A percentile compares a stretch with the other conserved stretches of the same genome.
These are phyloP conservation scores for Tetranychus cinnabarinus DNA, from an alignment of 1,140 invertebrate genomes.

Conservation along the genomic window DNA sequence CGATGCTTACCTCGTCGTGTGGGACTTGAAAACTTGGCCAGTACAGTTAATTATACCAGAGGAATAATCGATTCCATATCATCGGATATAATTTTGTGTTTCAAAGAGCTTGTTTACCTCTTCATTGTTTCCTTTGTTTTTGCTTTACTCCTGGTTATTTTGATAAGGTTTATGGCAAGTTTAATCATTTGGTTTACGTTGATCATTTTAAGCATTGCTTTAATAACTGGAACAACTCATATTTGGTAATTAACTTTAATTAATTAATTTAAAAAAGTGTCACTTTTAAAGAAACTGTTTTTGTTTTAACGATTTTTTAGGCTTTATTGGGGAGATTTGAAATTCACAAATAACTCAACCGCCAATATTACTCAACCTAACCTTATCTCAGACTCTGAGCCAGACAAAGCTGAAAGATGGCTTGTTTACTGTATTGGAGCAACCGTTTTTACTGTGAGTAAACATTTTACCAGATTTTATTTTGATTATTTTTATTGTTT, in stretches of 20 bases:
- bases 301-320: not conserved
- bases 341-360: too few relatives aligned
- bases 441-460: conserved; percentile 32
- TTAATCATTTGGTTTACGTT: conserved; percentile 31
- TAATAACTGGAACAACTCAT: conserved; percentile 31
- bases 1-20: conserved; percentile 21
- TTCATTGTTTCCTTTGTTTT: conserved; percentile 19
- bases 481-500: too few relatives aligned
- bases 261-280: not conserved
- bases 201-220: conserved; percentile 29
- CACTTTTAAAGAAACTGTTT: too few relatives aligned
- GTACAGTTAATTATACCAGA: conserved; percentile 2
- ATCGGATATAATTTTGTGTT: conserved; percentile 8
- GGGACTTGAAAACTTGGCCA: not conserved
- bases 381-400: too few relatives aligned
- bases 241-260: conserved; percentile 32
- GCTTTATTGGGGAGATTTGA: too few relatives aligned
- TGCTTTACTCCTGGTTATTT: conserved; percentile 22
- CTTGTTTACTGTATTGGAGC: conserved; percentile 19
- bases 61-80: conserved; percentile 4
- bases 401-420: not conserved
- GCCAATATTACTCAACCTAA: too few relatives aligned
- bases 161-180: conserved; percentile 23
- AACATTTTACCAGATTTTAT: not conserved
- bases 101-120: conserved; percentile 5